Evolutionary conservation across 2,113 vertebrate species (phyloP).

Genomic region (Ploceus nigricollis): DNA sequence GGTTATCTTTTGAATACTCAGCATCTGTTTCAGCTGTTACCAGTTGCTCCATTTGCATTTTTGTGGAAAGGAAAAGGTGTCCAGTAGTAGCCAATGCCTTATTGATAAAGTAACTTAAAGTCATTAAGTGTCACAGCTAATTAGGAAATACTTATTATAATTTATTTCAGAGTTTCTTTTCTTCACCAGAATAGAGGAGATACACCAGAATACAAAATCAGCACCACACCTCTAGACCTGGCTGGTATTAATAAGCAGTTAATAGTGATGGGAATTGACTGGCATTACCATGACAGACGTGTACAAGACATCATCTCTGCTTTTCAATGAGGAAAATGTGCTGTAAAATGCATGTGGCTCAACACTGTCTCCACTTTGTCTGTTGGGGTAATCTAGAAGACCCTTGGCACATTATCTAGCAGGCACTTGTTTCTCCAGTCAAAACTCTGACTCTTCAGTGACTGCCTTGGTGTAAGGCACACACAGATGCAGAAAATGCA

Average conservation of each 20-base stretch:
- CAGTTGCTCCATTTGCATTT: background rate
- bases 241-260: background rate
- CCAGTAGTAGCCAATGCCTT: background rate
- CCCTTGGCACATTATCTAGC: too few relatives aligned
- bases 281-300: background rate
- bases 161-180: background rate
- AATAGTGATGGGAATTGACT: background rate
- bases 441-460: background rate
- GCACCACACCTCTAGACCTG: background rate
- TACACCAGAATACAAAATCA: background rate
- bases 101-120: background rate
- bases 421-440: background rate
- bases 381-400: background rate
- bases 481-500: background rate
- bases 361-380: background rate
- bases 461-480: background rate
- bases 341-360: background rate
- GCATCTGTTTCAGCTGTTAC: background rate
- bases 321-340: background rate
- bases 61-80: background rate
- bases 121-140: background rate
- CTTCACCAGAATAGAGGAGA: background rate
- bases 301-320: background rate
- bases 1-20: background rate
- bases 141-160: background rate